Evolutionary conservation across 2,888 invertebrate genomes (phyloP).

Genomic region (Sinelater perroti): DNA sequence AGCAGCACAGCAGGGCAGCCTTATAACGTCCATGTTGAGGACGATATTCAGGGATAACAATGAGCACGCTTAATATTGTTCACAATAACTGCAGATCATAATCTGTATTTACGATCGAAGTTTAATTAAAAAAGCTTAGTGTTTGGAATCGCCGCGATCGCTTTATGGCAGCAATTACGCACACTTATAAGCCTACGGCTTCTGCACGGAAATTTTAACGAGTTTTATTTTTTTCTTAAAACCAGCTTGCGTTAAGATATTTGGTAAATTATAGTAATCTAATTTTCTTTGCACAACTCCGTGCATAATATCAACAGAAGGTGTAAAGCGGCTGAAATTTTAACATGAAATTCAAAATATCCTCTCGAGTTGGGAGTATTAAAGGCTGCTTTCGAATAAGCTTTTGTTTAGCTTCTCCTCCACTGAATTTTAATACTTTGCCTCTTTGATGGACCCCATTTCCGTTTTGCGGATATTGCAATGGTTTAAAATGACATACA

Average conservation of each 20-base stretch:
- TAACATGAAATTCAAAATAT: slow-evolving; percentile 11
- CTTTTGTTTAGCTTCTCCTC: slow-evolving; percentile 18
- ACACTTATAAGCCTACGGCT: background rate
- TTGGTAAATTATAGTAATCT: background rate
- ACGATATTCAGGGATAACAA: slow-evolving; percentile 5
- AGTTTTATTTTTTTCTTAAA: background rate
- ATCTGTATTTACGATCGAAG: slow-evolving; percentile 13
- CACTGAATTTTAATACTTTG: slow-evolving; percentile 21
- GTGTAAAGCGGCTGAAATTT: slow-evolving; percentile 6
- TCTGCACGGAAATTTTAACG: slow-evolving; percentile 1
- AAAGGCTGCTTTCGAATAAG: slow-evolving; percentile 14
- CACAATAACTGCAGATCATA: slow-evolving; percentile 9
- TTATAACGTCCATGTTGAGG: no score
- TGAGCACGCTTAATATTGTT: slow-evolving; percentile 7
- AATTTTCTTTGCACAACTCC: background rate
- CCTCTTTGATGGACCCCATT: slow-evolving; percentile 13
- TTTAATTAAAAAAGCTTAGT: slow-evolving; percentile 14
- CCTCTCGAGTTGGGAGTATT: slow-evolving; percentile 5
- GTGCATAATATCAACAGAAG: slow-evolving; percentile 1
- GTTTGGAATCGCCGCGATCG: background rate
- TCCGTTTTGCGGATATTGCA: slow-evolving; percentile 12
- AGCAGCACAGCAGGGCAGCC: background rate
- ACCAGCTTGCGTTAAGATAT: background rate
- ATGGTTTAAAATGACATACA: no score
- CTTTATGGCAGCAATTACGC: slow-evolving; percentile 7